phyloP scores from a whole-genome alignment of 2,888 invertebrate species.

The Sicus ferrugineus region DNA sequence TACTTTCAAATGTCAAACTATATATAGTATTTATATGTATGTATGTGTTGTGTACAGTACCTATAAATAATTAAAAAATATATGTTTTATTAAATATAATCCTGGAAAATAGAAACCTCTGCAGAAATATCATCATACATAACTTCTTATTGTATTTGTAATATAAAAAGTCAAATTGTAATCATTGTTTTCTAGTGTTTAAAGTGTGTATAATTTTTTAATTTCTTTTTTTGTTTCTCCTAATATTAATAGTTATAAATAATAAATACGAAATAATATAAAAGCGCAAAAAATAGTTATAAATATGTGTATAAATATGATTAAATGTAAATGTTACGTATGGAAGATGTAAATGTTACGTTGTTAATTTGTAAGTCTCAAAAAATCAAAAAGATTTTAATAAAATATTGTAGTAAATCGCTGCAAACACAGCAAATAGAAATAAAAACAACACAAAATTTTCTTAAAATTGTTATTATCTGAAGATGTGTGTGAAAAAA shows the following conservation, averaged over 20 bases:
- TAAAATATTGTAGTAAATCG: not conserved
- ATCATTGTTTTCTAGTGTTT: slow-evolving; percentile 31
- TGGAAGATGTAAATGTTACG: not conserved
- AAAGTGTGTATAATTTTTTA: slow-evolving; percentile 1
- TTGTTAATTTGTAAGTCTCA: slow-evolving; percentile 14
- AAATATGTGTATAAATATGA: not conserved
- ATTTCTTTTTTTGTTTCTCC: not conserved
- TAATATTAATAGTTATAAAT: not conserved
- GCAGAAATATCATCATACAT: not conserved
- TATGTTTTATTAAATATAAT: slow-evolving; percentile 14
- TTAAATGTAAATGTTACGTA: not conserved
- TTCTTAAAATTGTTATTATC: not conserved
- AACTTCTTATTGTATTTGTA: not conserved
- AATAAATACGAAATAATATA: not conserved
- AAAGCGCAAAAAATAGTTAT: not conserved
- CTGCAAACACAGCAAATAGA: not conserved
- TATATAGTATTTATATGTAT: not conserved
- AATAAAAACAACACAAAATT: slow-evolving; percentile 5
- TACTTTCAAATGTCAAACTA: not conserved
- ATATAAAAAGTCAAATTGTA: slow-evolving; percentile 18
- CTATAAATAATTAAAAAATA: not conserved
- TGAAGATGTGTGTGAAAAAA: not conserved
- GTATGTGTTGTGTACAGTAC: not conserved
- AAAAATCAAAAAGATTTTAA: slow-evolving; percentile 2
- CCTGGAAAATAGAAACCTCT: not conserved